Base-by-base conservation (phyloP, 1,140 invertebrate genomes). In the Lamellibrachia luymesi region DNA sequence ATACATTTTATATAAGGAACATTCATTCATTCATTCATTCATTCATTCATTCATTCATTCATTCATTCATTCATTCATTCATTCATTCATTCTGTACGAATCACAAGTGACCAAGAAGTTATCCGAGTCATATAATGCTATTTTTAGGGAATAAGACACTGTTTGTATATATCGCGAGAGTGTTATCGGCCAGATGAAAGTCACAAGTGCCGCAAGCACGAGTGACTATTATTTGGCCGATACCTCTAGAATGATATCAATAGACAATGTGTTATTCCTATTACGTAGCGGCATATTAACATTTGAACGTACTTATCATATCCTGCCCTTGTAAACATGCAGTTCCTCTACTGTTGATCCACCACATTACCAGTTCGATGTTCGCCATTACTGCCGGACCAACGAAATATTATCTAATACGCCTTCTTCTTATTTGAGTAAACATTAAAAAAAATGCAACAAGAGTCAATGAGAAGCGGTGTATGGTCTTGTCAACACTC, bases 11-110 rank as follows among this genome's bases (percentile, higher is more conserved):
- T n/a, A 91, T 91, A 17, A 91, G 49, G 10, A 91, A 91, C 17
- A 91, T 91, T 91, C 91, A 91, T 49, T 91, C 91, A 91, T 49
- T 91, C 91, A 91, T 49, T 91, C 91, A 91, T 49, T 91, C 91
- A 91, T 49, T 91, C 91, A 91, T 49, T 91, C 91, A 91, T 49
- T 91, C 91, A 91, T 49, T 91, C 91, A 91, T 49, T 91, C 91
- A 91, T 49, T 91, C 91, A 91, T 49, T 91, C 91, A 91, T 49
- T 91, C 91, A 91, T 49, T 91, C 91, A 91, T 49, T 91, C 91
- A 91, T 49, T 91, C 91, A 91, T 49, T 91, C 91, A 91, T 49
- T 91, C 91, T 22, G 10, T 91, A 90, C 13, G 13, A 90, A 90
- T 13, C 13, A 90, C 80, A 90, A 90, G 80, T 17, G 80, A 90